Conservation (phyloP, 2,113 vertebrate genomes). For the Isurus oxyrinchus region DNA sequence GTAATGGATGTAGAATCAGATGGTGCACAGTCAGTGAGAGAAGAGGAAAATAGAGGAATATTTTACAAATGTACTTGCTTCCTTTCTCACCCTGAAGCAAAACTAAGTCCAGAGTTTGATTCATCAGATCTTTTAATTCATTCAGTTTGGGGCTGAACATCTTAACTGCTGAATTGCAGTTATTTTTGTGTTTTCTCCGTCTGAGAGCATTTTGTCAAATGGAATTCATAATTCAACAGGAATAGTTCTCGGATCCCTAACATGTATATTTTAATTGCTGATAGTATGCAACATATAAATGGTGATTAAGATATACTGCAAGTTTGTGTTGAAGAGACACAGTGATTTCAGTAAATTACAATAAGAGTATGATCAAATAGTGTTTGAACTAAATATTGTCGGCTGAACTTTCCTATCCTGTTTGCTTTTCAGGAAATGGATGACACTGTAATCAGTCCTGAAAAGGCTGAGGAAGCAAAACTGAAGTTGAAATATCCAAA, state of each 20-base stretch:
- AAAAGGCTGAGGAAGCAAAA: conserved; percentile 92
- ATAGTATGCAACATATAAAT: background rate
- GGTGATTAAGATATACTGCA: background rate
- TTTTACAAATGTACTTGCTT: too few relatives aligned
- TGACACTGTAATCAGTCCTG: conserved; percentile 83
- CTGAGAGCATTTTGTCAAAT: background rate
- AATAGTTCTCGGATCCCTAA: background rate
- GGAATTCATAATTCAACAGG: background rate
- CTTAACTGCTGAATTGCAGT: background rate
- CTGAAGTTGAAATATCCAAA: conserved; percentile 91
- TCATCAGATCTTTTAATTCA: background rate
- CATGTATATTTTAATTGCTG: background rate
- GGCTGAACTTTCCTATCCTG: background rate
- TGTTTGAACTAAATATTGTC: background rate
- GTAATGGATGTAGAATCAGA: too few relatives aligned
- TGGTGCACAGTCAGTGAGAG: background rate
- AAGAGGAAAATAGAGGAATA: background rate
- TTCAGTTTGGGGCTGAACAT: background rate
- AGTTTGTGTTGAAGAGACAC: background rate
- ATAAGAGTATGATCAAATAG: background rate
- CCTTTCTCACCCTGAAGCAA: background rate
- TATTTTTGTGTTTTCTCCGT: background rate
- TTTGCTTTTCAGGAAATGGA: conserved; percentile 73
- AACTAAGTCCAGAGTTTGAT: background rate
- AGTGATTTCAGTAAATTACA: background rate